Evolutionary conservation across 1,140 invertebrate species (phyloP).

Genomic region (Drosophila simulans): DNA sequence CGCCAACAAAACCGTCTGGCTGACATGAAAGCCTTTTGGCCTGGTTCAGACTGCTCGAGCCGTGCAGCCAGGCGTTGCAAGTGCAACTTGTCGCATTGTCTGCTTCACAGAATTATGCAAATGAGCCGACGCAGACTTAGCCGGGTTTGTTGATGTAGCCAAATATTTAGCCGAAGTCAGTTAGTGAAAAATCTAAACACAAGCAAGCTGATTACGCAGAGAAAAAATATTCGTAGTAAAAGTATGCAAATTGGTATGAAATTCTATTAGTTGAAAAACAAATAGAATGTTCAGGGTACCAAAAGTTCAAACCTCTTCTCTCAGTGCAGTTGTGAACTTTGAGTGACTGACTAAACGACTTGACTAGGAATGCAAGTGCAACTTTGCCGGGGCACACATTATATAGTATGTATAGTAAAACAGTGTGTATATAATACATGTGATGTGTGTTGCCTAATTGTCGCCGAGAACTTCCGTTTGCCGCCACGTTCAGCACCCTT

Average conservation of each 20-base stretch:
- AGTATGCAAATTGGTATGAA: no score
- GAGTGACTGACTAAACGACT: constrained; percentile 37
- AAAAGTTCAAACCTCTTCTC: no score
- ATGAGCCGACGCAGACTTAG: constrained; percentile 46
- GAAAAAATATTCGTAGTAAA: background rate
- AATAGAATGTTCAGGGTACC: no score
- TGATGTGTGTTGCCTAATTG: constrained; percentile 54
- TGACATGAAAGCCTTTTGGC: constrained; percentile 53
- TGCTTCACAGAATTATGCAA: constrained; percentile 79
- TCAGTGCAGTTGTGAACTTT: constrained; percentile 9
- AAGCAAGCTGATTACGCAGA: background rate
- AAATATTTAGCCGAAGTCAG: constrained; percentile 40
- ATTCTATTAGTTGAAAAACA: no score
- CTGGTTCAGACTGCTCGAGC: constrained; percentile 22
- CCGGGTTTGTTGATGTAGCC: constrained; percentile 23
- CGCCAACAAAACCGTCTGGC: constrained; percentile 26
- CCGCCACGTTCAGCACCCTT: constrained; percentile 61
- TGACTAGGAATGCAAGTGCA: constrained; percentile 27
- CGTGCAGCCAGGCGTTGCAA: constrained; percentile 70
- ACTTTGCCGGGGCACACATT: constrained; percentile 5
- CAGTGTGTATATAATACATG: background rate
- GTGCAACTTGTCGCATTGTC: constrained; percentile 77
- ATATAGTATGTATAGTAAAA: background rate
- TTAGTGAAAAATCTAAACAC: constrained; percentile 37
- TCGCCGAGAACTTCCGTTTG: constrained; percentile 67